These are phyloP conservation scores for Ceratina japonica DNA, from an alignment of 1,140 invertebrate genomes.

Conservation along the genomic window DNA sequence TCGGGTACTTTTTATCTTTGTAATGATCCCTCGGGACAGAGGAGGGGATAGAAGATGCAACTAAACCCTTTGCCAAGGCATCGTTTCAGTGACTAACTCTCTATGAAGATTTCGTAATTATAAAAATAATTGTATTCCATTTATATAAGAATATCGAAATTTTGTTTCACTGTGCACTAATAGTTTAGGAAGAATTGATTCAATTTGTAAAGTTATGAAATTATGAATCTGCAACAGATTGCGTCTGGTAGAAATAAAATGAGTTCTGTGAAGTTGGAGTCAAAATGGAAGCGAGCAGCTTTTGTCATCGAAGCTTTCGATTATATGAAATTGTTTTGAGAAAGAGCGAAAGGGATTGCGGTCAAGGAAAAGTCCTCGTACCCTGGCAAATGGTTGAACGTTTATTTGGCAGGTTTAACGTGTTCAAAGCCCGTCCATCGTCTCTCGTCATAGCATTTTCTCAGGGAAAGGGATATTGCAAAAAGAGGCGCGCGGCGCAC, in stretches of 20 bases:
- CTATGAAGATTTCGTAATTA: too few relatives aligned
- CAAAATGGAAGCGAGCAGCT: too few relatives aligned
- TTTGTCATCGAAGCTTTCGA: too few relatives aligned
- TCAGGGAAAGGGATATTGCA: neutral
- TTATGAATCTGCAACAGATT: too few relatives aligned
- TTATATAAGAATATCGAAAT: too few relatives aligned
- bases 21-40: neutral
- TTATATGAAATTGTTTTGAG: too few relatives aligned
- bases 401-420: neutral
- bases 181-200: neutral
- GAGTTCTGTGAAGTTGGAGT: neutral
- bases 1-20: neutral
- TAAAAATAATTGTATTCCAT: too few relatives aligned
- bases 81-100: too few relatives aligned
- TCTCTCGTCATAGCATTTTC: slow-evolving; percentile 39
- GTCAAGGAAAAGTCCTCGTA: neutral
- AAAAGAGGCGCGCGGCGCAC: neutral
- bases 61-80: neutral
- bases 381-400: neutral
- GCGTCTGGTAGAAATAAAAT: neutral
- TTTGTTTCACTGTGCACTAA: neutral
- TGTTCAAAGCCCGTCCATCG: slow-evolving; percentile 34
- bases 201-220: too few relatives aligned
- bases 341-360: neutral
- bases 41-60: slow-evolving; percentile 9